Conservation (phyloP, 2,797 vertebrate species). For the Cyprinodon diabolis region DNA sequence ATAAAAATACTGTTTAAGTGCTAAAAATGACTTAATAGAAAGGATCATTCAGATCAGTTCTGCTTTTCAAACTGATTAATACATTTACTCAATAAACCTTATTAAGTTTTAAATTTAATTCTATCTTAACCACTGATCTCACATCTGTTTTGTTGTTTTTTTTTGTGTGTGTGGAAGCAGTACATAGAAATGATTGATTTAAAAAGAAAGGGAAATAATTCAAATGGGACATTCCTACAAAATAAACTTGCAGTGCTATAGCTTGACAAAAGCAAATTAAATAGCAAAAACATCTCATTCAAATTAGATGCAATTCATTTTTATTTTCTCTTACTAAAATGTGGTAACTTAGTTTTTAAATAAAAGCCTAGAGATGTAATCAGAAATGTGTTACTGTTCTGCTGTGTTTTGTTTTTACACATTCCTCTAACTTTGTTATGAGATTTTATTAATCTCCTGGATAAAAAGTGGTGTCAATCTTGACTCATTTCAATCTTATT, state of each 20-base stretch:
- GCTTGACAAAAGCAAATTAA: neutral
- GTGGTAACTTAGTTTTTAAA: neutral
- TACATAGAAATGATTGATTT: too few relatives aligned
- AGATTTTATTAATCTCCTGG: slow-evolving; percentile 34
- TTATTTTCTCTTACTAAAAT: neutral
- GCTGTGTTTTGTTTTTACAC: neutral
- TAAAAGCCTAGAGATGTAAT: neutral
- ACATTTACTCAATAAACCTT: too few relatives aligned
- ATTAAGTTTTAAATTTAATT: too few relatives aligned
- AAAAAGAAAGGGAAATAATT: neutral
- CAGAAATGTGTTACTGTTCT: neutral
- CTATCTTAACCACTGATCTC: too few relatives aligned
- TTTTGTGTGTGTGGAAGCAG: too few relatives aligned
- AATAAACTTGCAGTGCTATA: neutral
- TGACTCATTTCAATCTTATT: slow-evolving; percentile 36
- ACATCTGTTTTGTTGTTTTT: too few relatives aligned
- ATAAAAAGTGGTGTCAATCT: slow-evolving; percentile 17
- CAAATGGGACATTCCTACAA: neutral
- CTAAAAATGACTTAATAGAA: too few relatives aligned
- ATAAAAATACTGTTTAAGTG: too few relatives aligned
- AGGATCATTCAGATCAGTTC: too few relatives aligned
- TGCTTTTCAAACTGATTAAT: too few relatives aligned
- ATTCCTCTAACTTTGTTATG: neutral
- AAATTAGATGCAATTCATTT: neutral
- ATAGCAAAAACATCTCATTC: neutral